Evolutionary conservation across 2,113 vertebrate genomes (phyloP), one percentile per base, ranked within the genome.

Genomic region (Nannospalax galili): DNA sequence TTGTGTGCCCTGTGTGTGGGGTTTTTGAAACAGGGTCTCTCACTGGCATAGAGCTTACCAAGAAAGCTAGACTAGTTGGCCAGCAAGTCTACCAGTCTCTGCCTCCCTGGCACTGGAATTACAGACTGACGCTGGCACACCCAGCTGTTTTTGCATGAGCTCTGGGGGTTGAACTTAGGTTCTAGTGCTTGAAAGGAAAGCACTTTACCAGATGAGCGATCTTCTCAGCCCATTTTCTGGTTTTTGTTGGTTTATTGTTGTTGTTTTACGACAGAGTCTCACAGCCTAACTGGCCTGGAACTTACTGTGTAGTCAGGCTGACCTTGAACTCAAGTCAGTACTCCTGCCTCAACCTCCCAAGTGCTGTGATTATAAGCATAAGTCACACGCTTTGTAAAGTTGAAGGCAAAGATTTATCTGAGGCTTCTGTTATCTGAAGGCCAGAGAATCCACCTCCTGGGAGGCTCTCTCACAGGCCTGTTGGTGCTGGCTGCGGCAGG

Each of bases 381-480:
- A 78, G 7, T 17, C 45, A 35, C 75, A 4, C 1, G 16, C 45
- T 48, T 77, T 70, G 4, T 1, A 40, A 48, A 3, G 19, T 5
- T 6, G 32, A 28, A 16, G 64, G 60, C 22, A 17, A n/a, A n/a
- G 81, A 1, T 12, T 0, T 1, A 6, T 4, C 20, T 0, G 7
- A 17, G 89, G 26, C 32, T 5, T 5, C 7, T 14, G 19, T 40
- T 37, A 1, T 3, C 79, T 15, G 3, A 8, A 45, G 70, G 30
- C 56, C 20, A 45, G 60, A 48, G 30, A 35, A 9, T 10, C 1
- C 3, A 14, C 40, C 37, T 60, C 40, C 12, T 3, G 4, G 26
- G 42, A 16, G 20, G 40, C 32, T 16, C 37, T 22, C 28, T 26
- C 11, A 1, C 4, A 2, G 1, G 22, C 24, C 60, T 42, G 28